Base-by-base conservation (phyloP, 2,888 invertebrate species). In the Mythimna impura region DNA sequence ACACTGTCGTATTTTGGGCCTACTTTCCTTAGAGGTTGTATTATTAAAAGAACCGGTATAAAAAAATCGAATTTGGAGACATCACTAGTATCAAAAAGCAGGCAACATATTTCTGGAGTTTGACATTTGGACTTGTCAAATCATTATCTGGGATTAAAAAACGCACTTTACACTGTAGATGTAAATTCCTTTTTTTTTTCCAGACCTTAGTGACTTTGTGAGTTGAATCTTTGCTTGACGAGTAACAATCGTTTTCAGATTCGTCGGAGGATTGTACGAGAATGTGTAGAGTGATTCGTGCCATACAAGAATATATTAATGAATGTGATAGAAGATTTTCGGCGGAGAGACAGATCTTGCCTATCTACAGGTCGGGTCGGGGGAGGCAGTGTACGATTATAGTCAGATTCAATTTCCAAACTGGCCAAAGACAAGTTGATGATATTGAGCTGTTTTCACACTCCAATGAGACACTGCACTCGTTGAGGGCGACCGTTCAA, bases 391-490 rank as follows among this genome's bases (percentile, higher is more conserved):
- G 99, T 91, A 97, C 98, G 68, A 96, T 99, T 80, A 97, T 98
- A 87, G 98, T 99, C 89, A 97, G 99, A 88, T 96, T 95, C 88
- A 96, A 95, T 89, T 98, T 99, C 96, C 98, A 98, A 93, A 97
- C 98, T 94, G 98, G 98, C 81, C 98, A 98, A 90, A 97, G 98
- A 89, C 98, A 98, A 86, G 97, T 98, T 66, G 99, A 99, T 82
- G 99, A 99, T 90, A 97, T 99, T 86, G 99, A 99, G 92, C 96
- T 99, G 76, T 98, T 97, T 91, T 99, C 99, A 61, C 99, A 99
- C 94, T 98, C 98, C 76, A 99, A 99, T 93, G 99, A 99, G 92
- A 99, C 99, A 5, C 96, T 99, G 86, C 98, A 98, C 69, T 98
- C 98, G 52, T 97, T 99, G 78, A 97, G 99, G 83, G 96, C 98